Evolutionary conservation across 2,888 invertebrate genomes (phyloP), one percentile per base, ranked within the genome.

Genomic region (Isotomurus palustris): DNA sequence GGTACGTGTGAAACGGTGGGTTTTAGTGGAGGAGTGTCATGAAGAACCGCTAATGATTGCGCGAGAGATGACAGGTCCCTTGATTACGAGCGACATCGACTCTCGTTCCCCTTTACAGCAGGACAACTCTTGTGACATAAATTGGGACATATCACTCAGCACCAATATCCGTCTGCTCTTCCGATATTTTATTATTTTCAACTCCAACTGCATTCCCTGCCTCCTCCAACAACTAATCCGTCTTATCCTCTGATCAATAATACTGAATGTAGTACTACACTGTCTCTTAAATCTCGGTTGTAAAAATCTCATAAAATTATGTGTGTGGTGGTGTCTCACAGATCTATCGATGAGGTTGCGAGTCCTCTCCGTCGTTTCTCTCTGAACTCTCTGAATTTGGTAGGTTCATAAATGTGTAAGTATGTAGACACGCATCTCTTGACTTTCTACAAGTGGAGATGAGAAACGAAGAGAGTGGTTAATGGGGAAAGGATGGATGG

Each of bases 1-100:
- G 55, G 60, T 64, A 67, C 69, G 69, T 69, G 69, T 67, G 67
- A 67, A 69, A 67, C 43, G 56, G 25, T 58, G 53, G 49, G n/a
- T 56, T 59, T 58, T 40, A 24, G 35, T 41, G 41, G 43, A 29
- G 51, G 38, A n/a, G 43, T 62, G 62, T 62, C 62, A 62, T 22
- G 52, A 52, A 58, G 65, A 58, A 69, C 65, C 65, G 62, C 66
- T 69, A 69, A 69, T 69, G 68, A 69, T 69, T 53, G 58, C 53
- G 53, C 41, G 25, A 52, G 60, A 54, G 64, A 59, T 67, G 66
- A 64, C 66, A 67, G 60, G 51, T 41, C 50, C 49, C 57, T 62
- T 66, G 64, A 65, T 65, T 60, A 60, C 58, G 53, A 48, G 50
- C 53, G 65, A 58, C 62, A 60, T 44, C 60, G 49, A 54, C 53